phyloP scores from a whole-genome alignment of 2,113 vertebrate genomes.

The Zosterops hypoxanthus region DNA sequence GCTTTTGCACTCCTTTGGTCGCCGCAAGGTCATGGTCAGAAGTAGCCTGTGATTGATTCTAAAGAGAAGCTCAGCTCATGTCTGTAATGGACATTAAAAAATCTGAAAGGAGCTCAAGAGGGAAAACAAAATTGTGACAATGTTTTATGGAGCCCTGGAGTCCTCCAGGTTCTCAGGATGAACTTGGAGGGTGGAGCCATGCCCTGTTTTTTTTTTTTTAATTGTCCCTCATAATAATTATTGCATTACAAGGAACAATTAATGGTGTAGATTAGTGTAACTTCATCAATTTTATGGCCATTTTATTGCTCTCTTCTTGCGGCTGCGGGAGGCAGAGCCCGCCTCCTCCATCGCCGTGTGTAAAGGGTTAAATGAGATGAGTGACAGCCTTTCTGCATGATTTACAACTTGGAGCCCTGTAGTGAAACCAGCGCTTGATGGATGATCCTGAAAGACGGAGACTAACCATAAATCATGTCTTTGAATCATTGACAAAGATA shows the following conservation, averaged over 20 bases:
- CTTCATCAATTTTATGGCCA: conserved; percentile 6
- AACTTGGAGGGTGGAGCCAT: not conserved
- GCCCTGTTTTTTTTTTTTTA: not conserved
- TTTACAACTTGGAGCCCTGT: conserved; percentile 98
- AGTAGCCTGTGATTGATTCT: conserved; percentile 68
- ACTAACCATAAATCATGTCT: conserved; percentile 99
- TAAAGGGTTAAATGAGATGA: conserved; percentile 97
- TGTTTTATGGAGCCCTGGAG: not conserved
- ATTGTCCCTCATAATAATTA: conserved; percentile 35
- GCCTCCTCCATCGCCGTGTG: conserved; percentile 25
- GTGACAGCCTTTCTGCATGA: conserved; percentile 99
- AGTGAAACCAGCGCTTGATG: conserved; percentile 97
- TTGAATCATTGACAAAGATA: conserved; percentile 99
- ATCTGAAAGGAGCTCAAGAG: conserved; percentile 7
- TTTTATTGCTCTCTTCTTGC: conserved; percentile 16
- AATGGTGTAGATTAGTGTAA: conserved; percentile 10
- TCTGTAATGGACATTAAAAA: conserved; percentile 50
- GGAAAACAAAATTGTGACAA: conserved; percentile 49
- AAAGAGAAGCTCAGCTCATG: conserved; percentile 41
- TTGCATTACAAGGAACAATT: conserved; percentile 44
- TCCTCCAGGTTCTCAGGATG: not conserved
- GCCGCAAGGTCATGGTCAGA: conserved; percentile 69
- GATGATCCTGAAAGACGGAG: conserved; percentile 99
- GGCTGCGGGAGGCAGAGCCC: not conserved
- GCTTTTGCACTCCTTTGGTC: conserved; percentile 58